A percentile compares a stretch with the other conserved stretches of the same genome.
These are phyloP conservation scores for Chrysotoxum bicinctum DNA, from an alignment of 2,888 invertebrate species.

Conservation along the genomic window DNA sequence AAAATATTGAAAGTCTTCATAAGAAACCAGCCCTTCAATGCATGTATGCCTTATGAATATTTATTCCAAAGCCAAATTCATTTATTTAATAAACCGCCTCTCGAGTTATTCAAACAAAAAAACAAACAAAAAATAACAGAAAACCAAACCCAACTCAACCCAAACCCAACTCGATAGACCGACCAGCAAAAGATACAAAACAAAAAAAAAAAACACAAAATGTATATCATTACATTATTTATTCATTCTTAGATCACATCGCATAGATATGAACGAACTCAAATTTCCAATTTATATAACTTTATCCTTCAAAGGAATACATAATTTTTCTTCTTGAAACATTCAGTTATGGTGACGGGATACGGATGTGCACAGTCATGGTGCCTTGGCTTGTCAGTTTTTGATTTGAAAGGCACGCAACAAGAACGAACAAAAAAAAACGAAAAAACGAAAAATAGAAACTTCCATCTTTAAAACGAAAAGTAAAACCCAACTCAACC, in stretches of 20 bases:
- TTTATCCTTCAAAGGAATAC: conserved; percentile 49
- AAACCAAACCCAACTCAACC: background rate
- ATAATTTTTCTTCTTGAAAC: conserved; percentile 29
- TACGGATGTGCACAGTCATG: conserved; percentile 4
- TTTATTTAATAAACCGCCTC: background rate
- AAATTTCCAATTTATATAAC: conserved; percentile 60
- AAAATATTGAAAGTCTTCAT: background rate
- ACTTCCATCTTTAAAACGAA: conserved; percentile 13
- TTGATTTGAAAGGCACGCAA: conserved; percentile 39
- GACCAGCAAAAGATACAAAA: conserved; percentile 5
- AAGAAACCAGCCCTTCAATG: background rate
- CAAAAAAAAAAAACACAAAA: too few species aligned
- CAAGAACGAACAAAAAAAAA: background rate
- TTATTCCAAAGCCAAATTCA: background rate
- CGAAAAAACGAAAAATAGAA: background rate
- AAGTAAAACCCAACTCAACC: conserved; percentile 15
- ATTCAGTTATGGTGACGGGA: conserved; percentile 15
- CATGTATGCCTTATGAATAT: background rate
- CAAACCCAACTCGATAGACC: background rate
- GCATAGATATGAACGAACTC: conserved; percentile 32
- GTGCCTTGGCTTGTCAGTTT: conserved; percentile 45
- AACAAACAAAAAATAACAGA: background rate
- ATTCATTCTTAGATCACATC: conserved; percentile 42
- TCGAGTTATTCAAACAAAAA: background rate
- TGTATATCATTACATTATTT: conserved; percentile 52